These are phyloP conservation scores for Pterophyllum scalare DNA, from an alignment of 2,113 vertebrate genomes.

Conservation along the genomic window DNA sequence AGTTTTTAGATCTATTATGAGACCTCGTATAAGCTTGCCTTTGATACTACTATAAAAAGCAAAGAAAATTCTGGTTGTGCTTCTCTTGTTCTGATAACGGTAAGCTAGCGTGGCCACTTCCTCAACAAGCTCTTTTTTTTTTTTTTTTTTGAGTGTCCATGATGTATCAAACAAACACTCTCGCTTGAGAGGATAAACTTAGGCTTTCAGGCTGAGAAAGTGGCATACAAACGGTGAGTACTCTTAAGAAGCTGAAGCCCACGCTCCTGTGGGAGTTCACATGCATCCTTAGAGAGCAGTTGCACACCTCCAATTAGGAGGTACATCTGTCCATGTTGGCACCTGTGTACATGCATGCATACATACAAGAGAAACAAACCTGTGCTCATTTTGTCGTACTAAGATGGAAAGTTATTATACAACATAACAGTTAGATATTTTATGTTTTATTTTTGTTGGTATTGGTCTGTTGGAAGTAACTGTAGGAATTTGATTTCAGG, in stretches of 20 bases:
- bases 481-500: not conserved
- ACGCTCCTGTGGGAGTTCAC: slow-evolving; percentile 16
- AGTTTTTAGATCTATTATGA: not conserved
- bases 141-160: slow-evolving; percentile 7
- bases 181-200: slow-evolving; percentile 40
- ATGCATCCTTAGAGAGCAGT: not conserved
- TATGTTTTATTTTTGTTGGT: not conserved
- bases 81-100: not conserved
- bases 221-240: slow-evolving; percentile 47
- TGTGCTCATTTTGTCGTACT: not conserved
- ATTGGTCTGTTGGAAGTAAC: not conserved
- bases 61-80: not conserved
- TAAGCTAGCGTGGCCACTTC: slow-evolving; percentile 12
- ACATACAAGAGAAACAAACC: not conserved
- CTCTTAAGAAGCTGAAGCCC: slow-evolving; percentile 28
- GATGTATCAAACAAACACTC: slow-evolving; percentile 34
- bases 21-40: not conserved
- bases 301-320: not conserved
- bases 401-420: not conserved
- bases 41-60: not conserved
- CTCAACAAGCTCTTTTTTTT: slow-evolving; percentile 6
- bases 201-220: slow-evolving; percentile 42
- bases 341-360: not conserved
- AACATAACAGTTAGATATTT: not conserved
- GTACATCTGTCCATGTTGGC: not conserved